These are phyloP conservation scores for Volucella bombylans DNA, from an alignment of 2,888 invertebrate genomes.

Conservation along the genomic window DNA sequence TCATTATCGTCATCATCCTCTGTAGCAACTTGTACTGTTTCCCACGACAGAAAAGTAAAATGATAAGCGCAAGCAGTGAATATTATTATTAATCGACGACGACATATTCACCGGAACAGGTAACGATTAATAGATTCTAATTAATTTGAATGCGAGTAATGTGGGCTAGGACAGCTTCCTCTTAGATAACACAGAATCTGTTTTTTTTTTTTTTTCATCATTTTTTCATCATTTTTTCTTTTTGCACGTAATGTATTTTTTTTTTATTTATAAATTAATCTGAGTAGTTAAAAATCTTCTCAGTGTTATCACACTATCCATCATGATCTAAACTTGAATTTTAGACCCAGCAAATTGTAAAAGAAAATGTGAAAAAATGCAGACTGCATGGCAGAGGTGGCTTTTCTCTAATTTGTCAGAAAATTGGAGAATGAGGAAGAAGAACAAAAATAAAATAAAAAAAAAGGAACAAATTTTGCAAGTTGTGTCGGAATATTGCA, in stretches of 20 bases:
- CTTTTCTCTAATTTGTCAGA: background rate
- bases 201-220: constrained; percentile 11
- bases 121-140: constrained; percentile 25
- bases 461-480: constrained; percentile 1
- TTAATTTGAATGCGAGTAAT: too few relatives aligned
- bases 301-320: background rate
- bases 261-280: too few relatives aligned
- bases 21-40: constrained; percentile 58
- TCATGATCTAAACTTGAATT: background rate
- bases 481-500: constrained; percentile 5
- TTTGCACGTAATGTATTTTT: constrained; percentile 13
- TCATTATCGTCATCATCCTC: constrained; percentile 48
- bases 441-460: background rate
- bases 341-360: background rate
- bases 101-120: constrained; percentile 41
- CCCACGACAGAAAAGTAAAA: constrained; percentile 52
- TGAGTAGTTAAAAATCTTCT: too few relatives aligned
- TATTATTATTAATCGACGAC: constrained; percentile 52
- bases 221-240: background rate
- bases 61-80: constrained; percentile 64
- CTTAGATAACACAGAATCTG: constrained; percentile 51
- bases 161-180: background rate
- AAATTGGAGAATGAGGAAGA: background rate
- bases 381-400: background rate
- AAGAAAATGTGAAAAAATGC: background rate